Conservation (phyloP, 2,113 vertebrate genomes). For the Oreotrochilus melanogaster region DNA sequence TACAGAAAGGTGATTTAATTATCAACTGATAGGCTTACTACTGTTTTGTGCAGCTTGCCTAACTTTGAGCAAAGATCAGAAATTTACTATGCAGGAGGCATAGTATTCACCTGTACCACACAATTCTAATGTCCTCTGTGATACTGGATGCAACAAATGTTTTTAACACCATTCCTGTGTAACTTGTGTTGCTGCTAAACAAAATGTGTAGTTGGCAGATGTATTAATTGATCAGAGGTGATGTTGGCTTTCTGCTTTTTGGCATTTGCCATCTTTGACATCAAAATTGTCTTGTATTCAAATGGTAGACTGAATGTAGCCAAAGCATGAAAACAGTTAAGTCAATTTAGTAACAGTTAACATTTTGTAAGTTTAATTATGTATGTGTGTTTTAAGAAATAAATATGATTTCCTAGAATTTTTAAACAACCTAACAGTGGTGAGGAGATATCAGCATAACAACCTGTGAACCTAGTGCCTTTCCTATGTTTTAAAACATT, state of each 20-base stretch:
- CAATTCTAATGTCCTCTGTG: accelerated
- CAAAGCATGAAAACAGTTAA: not conserved
- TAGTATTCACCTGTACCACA: not conserved
- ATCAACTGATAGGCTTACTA: not conserved
- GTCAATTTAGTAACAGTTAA: not conserved
- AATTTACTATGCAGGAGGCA: not conserved
- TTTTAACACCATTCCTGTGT: not conserved
- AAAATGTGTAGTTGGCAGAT: not conserved
- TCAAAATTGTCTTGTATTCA: not conserved
- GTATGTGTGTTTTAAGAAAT: not conserved
- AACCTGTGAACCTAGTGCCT: not conserved
- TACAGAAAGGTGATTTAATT: not conserved
- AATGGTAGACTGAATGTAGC: not conserved
- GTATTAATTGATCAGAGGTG: not conserved
- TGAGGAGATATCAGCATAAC: not conserved
- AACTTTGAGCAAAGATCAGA: not conserved
- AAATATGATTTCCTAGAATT: not conserved
- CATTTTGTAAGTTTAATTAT: not conserved
- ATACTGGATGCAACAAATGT: not conserved
- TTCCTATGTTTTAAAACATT: not conserved
- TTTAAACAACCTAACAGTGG: not conserved
- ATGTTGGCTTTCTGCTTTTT: not conserved
- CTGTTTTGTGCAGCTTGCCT: not conserved
- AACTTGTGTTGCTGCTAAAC: not conserved
- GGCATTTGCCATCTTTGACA: not conserved